Percentiles rank a stretch among this genome's conserved stretches.
These are phyloP conservation scores for Eolophus roseicapilla DNA, from an alignment of 2,113 vertebrate genomes.

Conservation along the genomic window DNA sequence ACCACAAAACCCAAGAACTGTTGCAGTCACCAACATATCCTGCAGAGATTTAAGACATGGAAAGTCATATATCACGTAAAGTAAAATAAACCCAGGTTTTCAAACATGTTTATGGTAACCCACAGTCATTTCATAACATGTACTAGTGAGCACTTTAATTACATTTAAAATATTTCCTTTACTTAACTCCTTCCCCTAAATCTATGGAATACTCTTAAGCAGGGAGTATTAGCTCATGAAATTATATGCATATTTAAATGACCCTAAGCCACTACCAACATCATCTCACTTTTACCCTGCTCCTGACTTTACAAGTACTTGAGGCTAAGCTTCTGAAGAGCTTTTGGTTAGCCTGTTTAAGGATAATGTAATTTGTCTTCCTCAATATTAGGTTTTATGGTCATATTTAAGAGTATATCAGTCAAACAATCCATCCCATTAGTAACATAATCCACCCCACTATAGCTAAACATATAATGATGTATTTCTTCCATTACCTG, in stretches of 20 bases:
- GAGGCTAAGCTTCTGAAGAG: background rate
- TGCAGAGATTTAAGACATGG: background rate
- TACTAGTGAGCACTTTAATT: background rate
- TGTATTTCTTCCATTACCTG: constrained; percentile 78
- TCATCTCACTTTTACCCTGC: background rate
- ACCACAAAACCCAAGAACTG: background rate
- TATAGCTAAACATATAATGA: background rate
- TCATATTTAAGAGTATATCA: background rate
- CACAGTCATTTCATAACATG: background rate
- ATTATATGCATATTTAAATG: background rate
- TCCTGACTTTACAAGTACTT: background rate
- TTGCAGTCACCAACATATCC: background rate
- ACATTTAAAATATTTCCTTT: background rate
- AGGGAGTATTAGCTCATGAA: background rate
- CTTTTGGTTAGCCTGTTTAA: background rate
- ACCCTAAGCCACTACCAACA: background rate
- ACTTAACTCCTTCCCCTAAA: background rate
- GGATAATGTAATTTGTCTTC: background rate
- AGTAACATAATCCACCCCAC: background rate
- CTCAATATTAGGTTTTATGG: background rate
- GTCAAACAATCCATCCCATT: background rate
- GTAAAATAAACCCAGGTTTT: background rate
- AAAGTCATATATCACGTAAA: background rate
- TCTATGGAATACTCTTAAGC: background rate
- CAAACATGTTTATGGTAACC: background rate